Base-by-base conservation (phyloP, 2,888 invertebrate species). In the Euplagia quadripunctaria region DNA sequence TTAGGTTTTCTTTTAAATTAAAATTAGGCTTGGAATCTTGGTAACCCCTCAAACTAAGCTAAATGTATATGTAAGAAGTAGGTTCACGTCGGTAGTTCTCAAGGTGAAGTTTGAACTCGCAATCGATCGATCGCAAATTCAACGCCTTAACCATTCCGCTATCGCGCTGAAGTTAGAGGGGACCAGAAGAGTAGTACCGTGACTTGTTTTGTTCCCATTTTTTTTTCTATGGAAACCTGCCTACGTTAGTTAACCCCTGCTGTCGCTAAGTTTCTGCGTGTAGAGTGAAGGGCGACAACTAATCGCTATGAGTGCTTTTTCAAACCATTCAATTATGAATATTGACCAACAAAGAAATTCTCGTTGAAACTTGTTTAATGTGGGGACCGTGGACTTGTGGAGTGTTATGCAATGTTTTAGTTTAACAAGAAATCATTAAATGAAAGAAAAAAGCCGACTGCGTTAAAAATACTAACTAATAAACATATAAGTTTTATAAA, bases 251-350 rank as follows among this genome's bases (percentile, higher is more conserved):
- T 55, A 6, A 79, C 77, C 88, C 87, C 92, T 91, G 88, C 66
- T 43, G 76, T 77, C 74, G 79, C 77, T 75, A 85, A 79, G 81
- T 82, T 79, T 77, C 77, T 75, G 81, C 84, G 81, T 81, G 80
- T 86, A 17, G 17, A 64, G 51, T 41, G 63, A 63, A 88, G 92
- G 94, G 92, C 91, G 93, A 90, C 87, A 90, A 90, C 91, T 94
- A 94, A 94, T 94, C 91, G 89, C 90, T 90, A 76, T 84, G 93
- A 93, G 91, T 90, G 92, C 88, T 90, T 86, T 91, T 90, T 90
- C 88, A 91, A 93, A 92, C 91, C 90, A 91, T 91, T 91, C 91
- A 94, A 94, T 94, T 94, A 94, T 91, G 90, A 92, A 90, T 91
- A 92, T 91, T 93, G 91, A 89, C 91, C 91, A 89, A 83, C 83